Evolutionary conservation across 2,888 invertebrate species (phyloP).

Genomic region (Blastobasis adustella): DNA sequence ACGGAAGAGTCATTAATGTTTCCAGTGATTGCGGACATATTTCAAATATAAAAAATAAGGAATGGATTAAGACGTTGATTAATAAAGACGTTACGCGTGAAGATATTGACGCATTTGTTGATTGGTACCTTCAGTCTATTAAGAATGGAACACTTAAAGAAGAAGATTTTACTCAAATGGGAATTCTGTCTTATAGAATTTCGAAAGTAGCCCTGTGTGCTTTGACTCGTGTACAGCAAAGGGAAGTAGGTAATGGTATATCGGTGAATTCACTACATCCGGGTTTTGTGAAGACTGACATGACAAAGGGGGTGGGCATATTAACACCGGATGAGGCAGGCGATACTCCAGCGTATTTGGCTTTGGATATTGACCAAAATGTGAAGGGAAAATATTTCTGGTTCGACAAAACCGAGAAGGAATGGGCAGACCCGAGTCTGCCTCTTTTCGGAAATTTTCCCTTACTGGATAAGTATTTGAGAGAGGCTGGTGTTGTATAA

Average conservation of each 20-base stretch:
- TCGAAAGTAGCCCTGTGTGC: constrained; percentile 25
- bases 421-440: constrained; percentile 17
- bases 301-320: constrained; percentile 19
- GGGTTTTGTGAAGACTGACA: constrained; percentile 24
- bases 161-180: constrained; percentile 18
- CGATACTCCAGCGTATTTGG: constrained; percentile 20
- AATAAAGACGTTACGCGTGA: constrained; percentile 16
- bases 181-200: constrained; percentile 18
- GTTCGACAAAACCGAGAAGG: constrained; percentile 22
- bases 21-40: constrained; percentile 27
- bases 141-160: constrained; percentile 17
- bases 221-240: constrained; percentile 22
- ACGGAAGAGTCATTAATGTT: constrained; percentile 25
- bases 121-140: constrained; percentile 24
- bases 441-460: constrained; percentile 1
- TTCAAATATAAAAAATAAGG: constrained; percentile 19
- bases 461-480: no score
- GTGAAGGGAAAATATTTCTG: constrained; percentile 25
- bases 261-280: constrained; percentile 27
- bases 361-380: constrained; percentile 22
- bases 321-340: constrained; percentile 17
- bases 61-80: constrained; percentile 22
- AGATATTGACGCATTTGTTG: constrained; percentile 22
- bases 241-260: constrained; percentile 19
- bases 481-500: no score